Evolutionary conservation across 2,113 vertebrate genomes (phyloP).

Genomic region (Apodemus sylvaticus): DNA sequence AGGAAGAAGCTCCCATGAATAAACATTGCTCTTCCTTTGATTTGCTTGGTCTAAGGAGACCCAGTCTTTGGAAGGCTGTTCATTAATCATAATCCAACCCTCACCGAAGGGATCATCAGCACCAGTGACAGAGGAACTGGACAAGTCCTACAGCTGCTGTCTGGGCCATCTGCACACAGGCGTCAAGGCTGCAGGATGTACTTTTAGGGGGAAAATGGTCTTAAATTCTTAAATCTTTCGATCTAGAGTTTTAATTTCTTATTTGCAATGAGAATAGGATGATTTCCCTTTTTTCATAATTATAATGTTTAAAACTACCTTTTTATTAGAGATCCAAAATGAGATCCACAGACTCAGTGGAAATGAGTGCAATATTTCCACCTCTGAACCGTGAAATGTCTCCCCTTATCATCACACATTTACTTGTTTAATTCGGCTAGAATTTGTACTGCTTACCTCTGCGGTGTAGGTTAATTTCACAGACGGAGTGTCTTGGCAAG

Average conservation of each 20-base stretch:
- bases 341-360: not conserved
- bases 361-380: not conserved
- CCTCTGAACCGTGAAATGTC: not conserved
- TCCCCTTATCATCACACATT: not conserved
- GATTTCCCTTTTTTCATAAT: not conserved
- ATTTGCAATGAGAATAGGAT: not conserved
- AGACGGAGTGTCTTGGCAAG: slow-evolving; percentile 96
- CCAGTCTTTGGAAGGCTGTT: not conserved
- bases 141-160: not conserved
- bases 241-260: slow-evolving; percentile 17
- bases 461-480: slow-evolving; percentile 96
- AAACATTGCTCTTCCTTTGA: not conserved
- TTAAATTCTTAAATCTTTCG: slow-evolving; percentile 12
- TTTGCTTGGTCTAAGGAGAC: not conserved
- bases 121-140: not conserved
- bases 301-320: not conserved
- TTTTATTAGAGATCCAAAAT: not conserved
- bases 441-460: slow-evolving; percentile 87
- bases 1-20: not conserved
- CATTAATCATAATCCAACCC: not conserved
- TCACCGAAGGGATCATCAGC: not conserved
- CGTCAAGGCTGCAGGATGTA: not conserved
- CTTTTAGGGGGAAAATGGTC: not conserved
- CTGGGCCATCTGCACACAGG: not conserved
- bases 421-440: not conserved